A percentile compares a stretch with the other conserved stretches of the same genome.
Evolutionary conservation across 2,113 vertebrate species (phyloP).

Genomic region (Myanophis thanlyinensis): DNA sequence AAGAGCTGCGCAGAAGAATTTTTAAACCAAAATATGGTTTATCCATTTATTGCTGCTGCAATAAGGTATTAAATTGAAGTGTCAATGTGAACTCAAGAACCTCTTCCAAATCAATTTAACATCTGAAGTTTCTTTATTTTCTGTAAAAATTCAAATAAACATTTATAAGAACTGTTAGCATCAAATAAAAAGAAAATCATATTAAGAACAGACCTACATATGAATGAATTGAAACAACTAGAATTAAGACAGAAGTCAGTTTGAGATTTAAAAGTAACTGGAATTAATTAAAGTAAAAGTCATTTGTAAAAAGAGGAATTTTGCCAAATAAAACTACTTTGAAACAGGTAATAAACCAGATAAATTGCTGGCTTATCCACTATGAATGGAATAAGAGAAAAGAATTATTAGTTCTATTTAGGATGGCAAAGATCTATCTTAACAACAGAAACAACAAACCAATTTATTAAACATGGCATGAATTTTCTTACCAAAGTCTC

Average conservation of each 20-base stretch:
- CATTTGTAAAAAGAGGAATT: not conserved
- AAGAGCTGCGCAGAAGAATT: not conserved
- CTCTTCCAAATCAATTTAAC: not conserved
- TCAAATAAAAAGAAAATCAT: not conserved
- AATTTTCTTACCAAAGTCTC: too few relatives aligned
- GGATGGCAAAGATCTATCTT: not conserved
- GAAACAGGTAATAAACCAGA: not conserved
- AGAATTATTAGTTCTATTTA: not conserved
- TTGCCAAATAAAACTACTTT: not conserved
- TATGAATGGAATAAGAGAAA: not conserved
- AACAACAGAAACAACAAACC: not conserved
- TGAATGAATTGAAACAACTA: not conserved
- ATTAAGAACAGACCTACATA: not conserved
- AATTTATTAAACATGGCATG: not conserved
- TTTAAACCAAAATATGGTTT: not conserved
- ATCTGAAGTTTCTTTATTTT: not conserved
- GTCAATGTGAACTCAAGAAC: not conserved
- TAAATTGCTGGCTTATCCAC: not conserved
- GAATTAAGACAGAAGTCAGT: not conserved
- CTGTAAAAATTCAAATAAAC: not conserved
- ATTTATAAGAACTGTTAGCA: not conserved
- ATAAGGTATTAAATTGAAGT: not conserved
- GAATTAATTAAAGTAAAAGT: not conserved
- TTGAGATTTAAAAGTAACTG: not conserved
- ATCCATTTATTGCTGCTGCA: not conserved